Percentiles rank a stretch among this genome's conserved stretches.
Conservation (phyloP, 1,140 invertebrate species). For the Nymphalis io region DNA sequence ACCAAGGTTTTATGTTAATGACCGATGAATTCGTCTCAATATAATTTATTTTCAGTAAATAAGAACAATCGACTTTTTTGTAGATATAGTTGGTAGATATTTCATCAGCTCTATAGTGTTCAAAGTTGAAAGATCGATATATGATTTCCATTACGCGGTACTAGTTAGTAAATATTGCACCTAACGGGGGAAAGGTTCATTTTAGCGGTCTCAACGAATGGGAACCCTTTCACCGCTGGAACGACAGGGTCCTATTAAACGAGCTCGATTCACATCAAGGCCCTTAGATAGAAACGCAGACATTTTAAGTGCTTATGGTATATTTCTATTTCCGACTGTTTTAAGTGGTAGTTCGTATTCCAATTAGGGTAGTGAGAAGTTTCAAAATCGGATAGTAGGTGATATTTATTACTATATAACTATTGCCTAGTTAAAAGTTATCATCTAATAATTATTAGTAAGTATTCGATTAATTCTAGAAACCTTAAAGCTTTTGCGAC, state of each 20-base stretch:
- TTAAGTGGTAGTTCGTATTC: not conserved
- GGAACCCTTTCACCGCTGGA: slow-evolving; percentile 12
- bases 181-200: slow-evolving; percentile 16
- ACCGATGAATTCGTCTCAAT: too few species aligned
- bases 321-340: not conserved
- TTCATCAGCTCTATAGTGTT: not conserved
- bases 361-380: not conserved
- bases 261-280: slow-evolving; percentile 13
- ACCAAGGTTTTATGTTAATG: too few species aligned
- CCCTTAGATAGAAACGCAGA: slow-evolving; percentile 11
- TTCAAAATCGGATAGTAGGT: too few species aligned
- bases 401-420: too few species aligned
- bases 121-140: slow-evolving; percentile 3
- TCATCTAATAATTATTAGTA: too few species aligned
- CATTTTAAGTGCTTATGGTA: slow-evolving; percentile 6
- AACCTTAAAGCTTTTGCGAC: too few species aligned
- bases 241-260: slow-evolving; percentile 17
- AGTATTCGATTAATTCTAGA: too few species aligned
- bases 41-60: too few species aligned
- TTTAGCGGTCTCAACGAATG: slow-evolving; percentile 15
- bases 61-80: too few species aligned
- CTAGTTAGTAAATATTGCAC: not conserved
- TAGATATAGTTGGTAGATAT: too few species aligned
- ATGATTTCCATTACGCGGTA: not conserved
- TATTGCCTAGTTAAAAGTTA: too few species aligned